A percentile compares a stretch with the other conserved stretches of the same genome.
Evolutionary conservation across 2,888 invertebrate genomes (phyloP).

Genomic region (Diarsia mendica): DNA sequence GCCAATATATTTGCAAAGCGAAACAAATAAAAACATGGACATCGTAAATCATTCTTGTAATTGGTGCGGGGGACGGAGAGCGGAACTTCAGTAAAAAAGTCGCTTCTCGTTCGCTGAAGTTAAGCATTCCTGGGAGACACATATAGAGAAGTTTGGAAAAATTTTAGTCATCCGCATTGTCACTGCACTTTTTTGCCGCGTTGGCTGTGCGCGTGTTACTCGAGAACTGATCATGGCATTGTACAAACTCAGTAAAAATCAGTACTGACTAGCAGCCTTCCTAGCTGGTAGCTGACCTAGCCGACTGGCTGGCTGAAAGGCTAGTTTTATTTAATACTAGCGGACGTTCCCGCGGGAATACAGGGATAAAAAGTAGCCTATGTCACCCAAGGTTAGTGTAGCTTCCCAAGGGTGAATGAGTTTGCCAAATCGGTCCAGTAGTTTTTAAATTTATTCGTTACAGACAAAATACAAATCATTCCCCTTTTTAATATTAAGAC

Average conservation of each 20-base stretch:
- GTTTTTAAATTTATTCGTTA: no score
- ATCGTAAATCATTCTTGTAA: conserved; percentile 5
- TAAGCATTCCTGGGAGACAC: background rate
- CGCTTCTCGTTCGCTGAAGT: background rate
- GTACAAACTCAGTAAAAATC: no score
- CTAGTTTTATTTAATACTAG: no score
- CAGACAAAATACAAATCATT: no score
- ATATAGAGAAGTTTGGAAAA: conserved; percentile 4
- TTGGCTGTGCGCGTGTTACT: background rate
- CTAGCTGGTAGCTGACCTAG: background rate
- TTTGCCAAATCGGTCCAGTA: no score
- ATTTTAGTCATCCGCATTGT: background rate
- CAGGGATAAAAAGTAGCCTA: no score
- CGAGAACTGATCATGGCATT: background rate
- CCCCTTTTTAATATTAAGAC: no score
- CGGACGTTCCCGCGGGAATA: no score
- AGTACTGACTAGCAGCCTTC: background rate
- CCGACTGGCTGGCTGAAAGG: background rate
- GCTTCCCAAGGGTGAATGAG: no score
- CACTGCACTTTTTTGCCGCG: background rate
- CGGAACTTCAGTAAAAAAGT: background rate
- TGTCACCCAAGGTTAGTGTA: no score
- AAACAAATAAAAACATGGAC: background rate
- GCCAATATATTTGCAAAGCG: background rate
- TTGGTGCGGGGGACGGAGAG: background rate